Conservation (phyloP, 2,797 vertebrate species). For the Atherinosoma microstoma region DNA sequence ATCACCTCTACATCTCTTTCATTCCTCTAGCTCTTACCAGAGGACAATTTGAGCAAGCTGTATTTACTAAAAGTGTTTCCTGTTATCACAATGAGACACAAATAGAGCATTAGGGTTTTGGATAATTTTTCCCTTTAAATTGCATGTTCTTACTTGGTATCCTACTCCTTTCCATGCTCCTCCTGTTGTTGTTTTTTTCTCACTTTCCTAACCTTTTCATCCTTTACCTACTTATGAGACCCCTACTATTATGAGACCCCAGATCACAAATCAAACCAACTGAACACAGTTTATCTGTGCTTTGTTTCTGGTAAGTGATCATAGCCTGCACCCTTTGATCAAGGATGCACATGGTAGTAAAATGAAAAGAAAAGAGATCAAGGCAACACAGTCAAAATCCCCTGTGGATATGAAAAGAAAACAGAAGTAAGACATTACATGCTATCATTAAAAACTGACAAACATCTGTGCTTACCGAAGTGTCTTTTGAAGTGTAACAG, state of each 20-base stretch:
- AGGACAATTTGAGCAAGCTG: not conserved
- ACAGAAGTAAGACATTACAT: constrained; percentile 27
- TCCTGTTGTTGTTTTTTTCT: constrained; percentile 1
- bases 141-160: not conserved
- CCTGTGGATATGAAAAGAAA: constrained; percentile 55
- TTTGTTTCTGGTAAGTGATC: constrained; percentile 43
- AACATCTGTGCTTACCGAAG: constrained; percentile 46
- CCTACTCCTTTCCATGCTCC: constrained; percentile 5
- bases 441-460: constrained; percentile 45
- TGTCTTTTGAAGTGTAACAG: constrained; percentile 54
- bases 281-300: constrained; percentile 17
- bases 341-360: constrained; percentile 49
- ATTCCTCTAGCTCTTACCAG: not conserved
- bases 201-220: not conserved
- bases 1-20: not conserved
- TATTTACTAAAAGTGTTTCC: not conserved
- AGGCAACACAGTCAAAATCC: constrained; percentile 31
- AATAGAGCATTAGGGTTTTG: not conserved
- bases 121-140: not conserved
- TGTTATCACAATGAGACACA: not conserved
- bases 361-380: constrained; percentile 33
- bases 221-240: too few relatives aligned
- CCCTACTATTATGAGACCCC: too few relatives aligned
- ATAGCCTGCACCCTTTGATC: constrained; percentile 57
- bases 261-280: constrained; percentile 34